phyloP scores from a whole-genome alignment of 2,888 invertebrate genomes.

The Ophion costatus region DNA sequence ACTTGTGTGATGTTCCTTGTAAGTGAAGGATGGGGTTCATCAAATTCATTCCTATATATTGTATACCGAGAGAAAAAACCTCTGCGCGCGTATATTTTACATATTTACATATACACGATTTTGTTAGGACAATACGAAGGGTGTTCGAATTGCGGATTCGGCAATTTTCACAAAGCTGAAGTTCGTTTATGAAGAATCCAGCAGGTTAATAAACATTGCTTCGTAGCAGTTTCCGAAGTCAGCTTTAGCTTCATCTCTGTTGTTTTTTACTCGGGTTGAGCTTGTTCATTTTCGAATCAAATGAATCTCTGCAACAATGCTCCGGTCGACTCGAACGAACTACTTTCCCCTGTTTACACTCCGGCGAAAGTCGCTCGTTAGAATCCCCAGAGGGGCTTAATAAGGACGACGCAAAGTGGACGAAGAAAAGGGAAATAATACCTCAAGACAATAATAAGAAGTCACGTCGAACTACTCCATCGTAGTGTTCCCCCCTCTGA shows the following conservation, averaged over 20 bases:
- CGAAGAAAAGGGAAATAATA: slow-evolving; percentile 5
- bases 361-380: slow-evolving; percentile 10
- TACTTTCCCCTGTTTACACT: background rate
- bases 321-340: background rate
- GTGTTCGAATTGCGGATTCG: background rate
- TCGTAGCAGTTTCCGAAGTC: background rate
- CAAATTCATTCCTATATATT: background rate
- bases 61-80: too few relatives aligned
- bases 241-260: background rate
- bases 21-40: too few relatives aligned
- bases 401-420: slow-evolving; percentile 10
- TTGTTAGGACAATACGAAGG: background rate
- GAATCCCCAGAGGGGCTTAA: slow-evolving; percentile 8
- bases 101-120: too few relatives aligned
- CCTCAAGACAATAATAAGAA: slow-evolving; percentile 22
- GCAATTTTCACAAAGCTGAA: background rate
- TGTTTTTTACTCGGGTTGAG: background rate
- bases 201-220: background rate
- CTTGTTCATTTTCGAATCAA: background rate
- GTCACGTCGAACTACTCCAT: slow-evolving; percentile 36
- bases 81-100: too few relatives aligned
- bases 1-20: too few relatives aligned
- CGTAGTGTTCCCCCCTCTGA: slow-evolving; percentile 23
- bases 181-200: background rate
- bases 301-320: background rate